Percentiles rank a stretch among this genome's conserved stretches.
phyloP scores from a whole-genome alignment of 2,888 invertebrate species.

The Hirtodrosophila trivittata region DNA sequence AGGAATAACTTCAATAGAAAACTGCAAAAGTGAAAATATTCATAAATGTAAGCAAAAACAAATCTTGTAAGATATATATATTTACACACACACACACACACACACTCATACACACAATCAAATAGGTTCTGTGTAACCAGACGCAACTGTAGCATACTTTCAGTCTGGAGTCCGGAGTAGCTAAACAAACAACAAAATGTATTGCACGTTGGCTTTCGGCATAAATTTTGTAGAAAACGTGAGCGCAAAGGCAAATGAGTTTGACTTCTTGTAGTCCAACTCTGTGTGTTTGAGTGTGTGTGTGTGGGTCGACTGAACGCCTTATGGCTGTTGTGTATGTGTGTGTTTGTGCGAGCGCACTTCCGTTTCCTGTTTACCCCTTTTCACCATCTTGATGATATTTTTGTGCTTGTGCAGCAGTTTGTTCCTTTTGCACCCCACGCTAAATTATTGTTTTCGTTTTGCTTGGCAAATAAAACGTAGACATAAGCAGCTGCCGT shows the following conservation, averaged over 20 bases:
- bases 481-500: conserved; percentile 70
- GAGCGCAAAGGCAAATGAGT: conserved; percentile 77
- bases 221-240: conserved; percentile 70
- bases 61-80: conserved; percentile 7
- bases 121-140: conserved; percentile 5
- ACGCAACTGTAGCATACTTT: conserved; percentile 42
- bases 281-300: conserved; percentile 8
- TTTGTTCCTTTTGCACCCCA: conserved; percentile 26
- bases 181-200: conserved; percentile 44
- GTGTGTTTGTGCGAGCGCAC: conserved; percentile 41
- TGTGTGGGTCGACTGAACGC: conserved; percentile 11
- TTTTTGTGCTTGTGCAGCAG: conserved; percentile 72
- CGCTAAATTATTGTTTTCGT: conserved; percentile 76
- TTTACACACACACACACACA: background rate
- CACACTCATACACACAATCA: background rate
- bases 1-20: background rate
- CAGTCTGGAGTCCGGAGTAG: conserved; percentile 28
- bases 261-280: conserved; percentile 25
- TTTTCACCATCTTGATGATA: conserved; percentile 47
- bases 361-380: conserved; percentile 73
- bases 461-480: conserved; percentile 72
- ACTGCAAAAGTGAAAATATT: conserved; percentile 14
- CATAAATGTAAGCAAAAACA: conserved; percentile 32
- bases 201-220: conserved; percentile 63
- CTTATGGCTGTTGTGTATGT: conserved; percentile 19